Evolutionary conservation across 2,113 vertebrate genomes (phyloP).

Genomic region (Anarrhichthys ocellatus): DNA sequence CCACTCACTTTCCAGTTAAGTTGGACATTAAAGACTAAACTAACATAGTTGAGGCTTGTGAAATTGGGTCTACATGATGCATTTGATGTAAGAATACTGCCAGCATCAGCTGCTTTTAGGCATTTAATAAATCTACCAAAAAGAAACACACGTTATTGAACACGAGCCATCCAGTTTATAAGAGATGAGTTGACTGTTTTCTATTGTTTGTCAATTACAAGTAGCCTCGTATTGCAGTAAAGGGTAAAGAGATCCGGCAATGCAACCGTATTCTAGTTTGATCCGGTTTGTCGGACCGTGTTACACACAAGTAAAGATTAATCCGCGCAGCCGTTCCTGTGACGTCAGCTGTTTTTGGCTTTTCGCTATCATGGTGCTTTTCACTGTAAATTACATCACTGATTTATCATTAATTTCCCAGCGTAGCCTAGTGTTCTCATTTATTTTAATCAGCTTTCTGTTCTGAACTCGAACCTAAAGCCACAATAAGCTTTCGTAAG

Average conservation of each 20-base stretch:
- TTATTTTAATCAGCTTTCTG: not conserved
- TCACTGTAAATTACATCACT: not conserved
- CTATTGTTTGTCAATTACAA: slow-evolving; percentile 53
- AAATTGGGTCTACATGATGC: not conserved
- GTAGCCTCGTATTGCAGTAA: slow-evolving; percentile 71
- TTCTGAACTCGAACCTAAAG: accelerated
- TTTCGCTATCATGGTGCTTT: not conserved
- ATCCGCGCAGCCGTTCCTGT: slow-evolving; percentile 63
- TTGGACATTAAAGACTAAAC: not conserved
- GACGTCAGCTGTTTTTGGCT: slow-evolving; percentile 71
- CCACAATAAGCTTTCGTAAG: not conserved
- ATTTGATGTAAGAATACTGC: not conserved
- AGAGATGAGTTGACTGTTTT: slow-evolving; percentile 53
- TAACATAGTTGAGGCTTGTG: not conserved
- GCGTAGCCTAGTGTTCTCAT: accelerated
- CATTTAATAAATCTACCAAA: not conserved
- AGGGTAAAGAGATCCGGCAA: slow-evolving; percentile 74
- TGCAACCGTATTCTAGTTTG: slow-evolving; percentile 68
- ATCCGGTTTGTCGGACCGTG: slow-evolving; percentile 70
- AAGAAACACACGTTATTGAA: not conserved
- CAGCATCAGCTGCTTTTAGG: not conserved
- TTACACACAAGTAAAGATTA: slow-evolving; percentile 50
- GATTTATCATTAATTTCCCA: not conserved
- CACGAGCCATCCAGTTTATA: not conserved
- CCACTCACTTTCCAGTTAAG: not conserved